Evolutionary conservation across 2,888 invertebrate species (phyloP), one percentile per base, ranked within the genome.

Genomic region (Stenodera caucasica): DNA sequence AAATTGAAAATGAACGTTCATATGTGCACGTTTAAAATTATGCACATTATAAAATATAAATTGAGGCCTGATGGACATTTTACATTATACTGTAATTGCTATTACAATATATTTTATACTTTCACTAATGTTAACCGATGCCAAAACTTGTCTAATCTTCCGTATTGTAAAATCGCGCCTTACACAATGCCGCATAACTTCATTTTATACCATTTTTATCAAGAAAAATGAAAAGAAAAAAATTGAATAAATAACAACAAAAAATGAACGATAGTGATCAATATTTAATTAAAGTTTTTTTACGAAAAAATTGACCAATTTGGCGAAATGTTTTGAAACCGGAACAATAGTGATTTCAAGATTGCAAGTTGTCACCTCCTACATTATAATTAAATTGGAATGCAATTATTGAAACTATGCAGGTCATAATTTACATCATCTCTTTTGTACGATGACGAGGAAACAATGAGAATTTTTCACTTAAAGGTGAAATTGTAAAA

Each of bases 131-230:
- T 58, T 30, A 52, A 55, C 49, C 57, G 57, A 61, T 58, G 55
- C 61, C 58, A 61, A 61, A 61, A 57, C 57, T 51, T 51, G 18
- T 55, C 40, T 45, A 61, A 53, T 53, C 55, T 61, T 61, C 61
- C 61, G 58, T 53, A 61, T 61, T 61, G 55, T 61, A 58, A 45
- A 45, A 61, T 61, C 54, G 53, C 45, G n/a, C 11, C 56, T 56
- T 60, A 35, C 56, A 53, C 56, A 56, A 60, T 60, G 33, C 21
- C 55, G 50, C 49, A 55, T 55, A 59, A 55, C 26, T 59, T 33
- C n/a, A 45, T 45, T 45, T 45, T 7, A 30, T 30, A 5, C 30
- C 9, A 30, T 30, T 30, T 9, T 3, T 3, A 7, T 26, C 26
- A 26, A 26, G 6, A 26, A 26, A 26, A 26, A 26, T 3, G 26